These are phyloP conservation scores for Oxycera nigricornis DNA, from an alignment of 2,888 invertebrate species.

Conservation along the genomic window DNA sequence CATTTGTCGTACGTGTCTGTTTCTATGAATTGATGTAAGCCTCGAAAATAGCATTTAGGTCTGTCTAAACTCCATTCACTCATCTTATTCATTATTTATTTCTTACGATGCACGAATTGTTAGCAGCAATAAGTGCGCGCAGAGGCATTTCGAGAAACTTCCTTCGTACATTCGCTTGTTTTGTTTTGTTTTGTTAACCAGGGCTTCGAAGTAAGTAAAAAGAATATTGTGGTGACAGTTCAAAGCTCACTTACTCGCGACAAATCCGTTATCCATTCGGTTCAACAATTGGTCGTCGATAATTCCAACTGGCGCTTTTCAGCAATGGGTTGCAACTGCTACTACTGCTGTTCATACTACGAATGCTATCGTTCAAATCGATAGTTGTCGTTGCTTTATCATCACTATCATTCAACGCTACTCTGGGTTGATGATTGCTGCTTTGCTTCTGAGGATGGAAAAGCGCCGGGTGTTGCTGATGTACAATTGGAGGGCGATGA, in stretches of 20 bases:
- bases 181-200: background rate
- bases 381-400: conserved; percentile 37
- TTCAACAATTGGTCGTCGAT: conserved; percentile 59
- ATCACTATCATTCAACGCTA: conserved; percentile 24
- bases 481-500: conserved; percentile 14
- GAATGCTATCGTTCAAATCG: conserved; percentile 41
- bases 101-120: no score
- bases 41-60: background rate
- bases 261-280: conserved; percentile 57
- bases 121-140: background rate
- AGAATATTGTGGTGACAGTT: conserved; percentile 42
- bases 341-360: conserved; percentile 19
- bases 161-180: background rate
- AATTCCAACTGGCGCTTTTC: conserved; percentile 43
- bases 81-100: background rate
- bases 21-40: conserved; percentile 19
- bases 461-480: background rate
- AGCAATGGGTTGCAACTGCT: conserved; percentile 38
- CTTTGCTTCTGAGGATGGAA: background rate
- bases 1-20: conserved; percentile 21
- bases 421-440: conserved; percentile 2
- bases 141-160: background rate
- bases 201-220: background rate
- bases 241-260: conserved; percentile 41
- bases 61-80: background rate